phyloP scores from a whole-genome alignment of 2,113 vertebrate genomes.

The Mustelus asterias region DNA sequence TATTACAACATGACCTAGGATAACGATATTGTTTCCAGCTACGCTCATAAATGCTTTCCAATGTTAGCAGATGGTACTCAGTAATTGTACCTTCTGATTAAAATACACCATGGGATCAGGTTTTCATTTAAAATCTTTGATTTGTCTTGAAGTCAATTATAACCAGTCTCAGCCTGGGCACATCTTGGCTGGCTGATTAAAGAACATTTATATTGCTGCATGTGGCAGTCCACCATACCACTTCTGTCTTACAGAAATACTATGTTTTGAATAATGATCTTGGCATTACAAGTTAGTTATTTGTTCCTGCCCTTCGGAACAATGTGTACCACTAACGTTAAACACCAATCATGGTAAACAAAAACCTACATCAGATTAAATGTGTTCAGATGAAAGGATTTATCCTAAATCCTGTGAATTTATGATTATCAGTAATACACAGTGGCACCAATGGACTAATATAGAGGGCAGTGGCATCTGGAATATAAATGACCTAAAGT shows the following conservation, averaged over 20 bases:
- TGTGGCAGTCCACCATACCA: background rate
- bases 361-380: constrained; percentile 14
- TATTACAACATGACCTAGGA: background rate
- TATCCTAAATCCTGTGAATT: constrained; percentile 20
- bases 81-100: constrained; percentile 29
- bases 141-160: constrained; percentile 23
- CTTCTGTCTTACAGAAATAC: background rate
- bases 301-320: background rate
- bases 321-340: background rate
- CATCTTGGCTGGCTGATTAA: background rate
- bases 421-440: constrained; percentile 1
- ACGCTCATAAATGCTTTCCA: background rate
- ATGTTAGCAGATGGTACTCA: background rate
- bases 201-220: background rate
- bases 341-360: constrained; percentile 17
- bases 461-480: background rate
- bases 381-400: constrained; percentile 28
- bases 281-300: background rate
- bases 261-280: background rate
- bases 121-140: constrained; percentile 5
- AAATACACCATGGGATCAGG: constrained; percentile 21
- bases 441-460: background rate
- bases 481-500: background rate
- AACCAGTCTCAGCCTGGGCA: background rate
- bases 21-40: background rate